phyloP scores from a whole-genome alignment of 2,113 vertebrate species.

The Gracilinanus agilis region DNA sequence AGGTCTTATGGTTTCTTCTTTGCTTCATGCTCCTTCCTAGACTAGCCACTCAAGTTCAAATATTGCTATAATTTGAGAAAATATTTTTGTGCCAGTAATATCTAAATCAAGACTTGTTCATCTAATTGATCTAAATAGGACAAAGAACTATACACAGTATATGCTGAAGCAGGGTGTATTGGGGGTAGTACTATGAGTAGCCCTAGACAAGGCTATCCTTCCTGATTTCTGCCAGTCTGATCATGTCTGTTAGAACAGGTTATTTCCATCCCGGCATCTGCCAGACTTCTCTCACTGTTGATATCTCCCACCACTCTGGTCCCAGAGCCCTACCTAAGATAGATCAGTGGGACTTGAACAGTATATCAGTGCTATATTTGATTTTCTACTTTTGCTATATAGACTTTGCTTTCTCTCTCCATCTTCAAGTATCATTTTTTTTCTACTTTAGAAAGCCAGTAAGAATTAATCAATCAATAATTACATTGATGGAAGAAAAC shows the following conservation, averaged over 20 bases:
- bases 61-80: not conserved
- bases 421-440: conserved; percentile 69
- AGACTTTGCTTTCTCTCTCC: conserved; percentile 17
- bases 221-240: not conserved
- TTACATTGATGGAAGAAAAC: conserved; percentile 77
- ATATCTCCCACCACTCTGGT: not conserved
- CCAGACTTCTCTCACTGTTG: not conserved
- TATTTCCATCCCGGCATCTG: not conserved
- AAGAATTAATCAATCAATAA: conserved; percentile 82
- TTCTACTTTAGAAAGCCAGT: conserved; percentile 78
- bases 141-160: not conserved
- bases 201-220: not conserved
- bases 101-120: not conserved
- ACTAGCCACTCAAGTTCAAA: not conserved
- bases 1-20: not conserved
- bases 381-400: conserved; percentile 28
- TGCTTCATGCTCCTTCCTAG: not conserved
- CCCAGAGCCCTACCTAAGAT: not conserved
- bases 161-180: not conserved
- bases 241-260: not conserved
- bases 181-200: not conserved
- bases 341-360: not conserved
- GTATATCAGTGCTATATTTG: not conserved
- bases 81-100: not conserved
- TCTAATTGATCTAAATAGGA: not conserved